phyloP scores from a whole-genome alignment of 2,797 vertebrate genomes.

The Acanthurus lineatus region DNA sequence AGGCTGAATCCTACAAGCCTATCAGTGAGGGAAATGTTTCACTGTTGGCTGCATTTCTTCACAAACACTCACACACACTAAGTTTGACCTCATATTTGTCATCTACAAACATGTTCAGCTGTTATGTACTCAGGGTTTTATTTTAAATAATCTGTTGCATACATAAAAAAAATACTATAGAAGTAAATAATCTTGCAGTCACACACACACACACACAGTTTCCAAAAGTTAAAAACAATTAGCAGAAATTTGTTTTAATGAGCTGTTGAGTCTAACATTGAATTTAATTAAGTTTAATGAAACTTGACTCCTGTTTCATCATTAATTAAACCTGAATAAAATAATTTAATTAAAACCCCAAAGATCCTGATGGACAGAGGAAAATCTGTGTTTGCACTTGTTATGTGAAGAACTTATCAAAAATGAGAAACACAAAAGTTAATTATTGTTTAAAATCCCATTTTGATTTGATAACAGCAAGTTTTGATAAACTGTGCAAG shows the following conservation, averaged over 20 bases:
- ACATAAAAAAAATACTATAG: not conserved
- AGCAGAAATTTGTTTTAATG: not conserved
- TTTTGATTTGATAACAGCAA: not conserved
- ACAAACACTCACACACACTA: slow-evolving; percentile 1
- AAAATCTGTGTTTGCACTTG: not conserved
- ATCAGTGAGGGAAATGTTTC: slow-evolving; percentile 56
- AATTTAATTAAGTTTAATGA: not conserved
- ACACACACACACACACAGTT: not conserved
- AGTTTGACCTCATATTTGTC: slow-evolving; percentile 21
- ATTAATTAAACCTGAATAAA: not conserved
- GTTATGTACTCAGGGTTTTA: not conserved
- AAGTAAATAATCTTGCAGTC: not conserved
- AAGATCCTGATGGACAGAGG: not conserved
- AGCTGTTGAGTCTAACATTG: not conserved
- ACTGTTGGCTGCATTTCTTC: not conserved
- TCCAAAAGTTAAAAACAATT: not conserved
- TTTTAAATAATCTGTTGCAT: not conserved
- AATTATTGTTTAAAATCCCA: not conserved
- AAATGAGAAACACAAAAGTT: not conserved
- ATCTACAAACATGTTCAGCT: not conserved
- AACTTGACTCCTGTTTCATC: not conserved
- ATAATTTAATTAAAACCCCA: not conserved
- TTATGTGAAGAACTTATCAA: not conserved
- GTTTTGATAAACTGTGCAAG: not conserved
- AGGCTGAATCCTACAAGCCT: slow-evolving; percentile 47